phyloP scores from a whole-genome alignment of 2,888 invertebrate genomes.

The Clitarchus hookeri region DNA sequence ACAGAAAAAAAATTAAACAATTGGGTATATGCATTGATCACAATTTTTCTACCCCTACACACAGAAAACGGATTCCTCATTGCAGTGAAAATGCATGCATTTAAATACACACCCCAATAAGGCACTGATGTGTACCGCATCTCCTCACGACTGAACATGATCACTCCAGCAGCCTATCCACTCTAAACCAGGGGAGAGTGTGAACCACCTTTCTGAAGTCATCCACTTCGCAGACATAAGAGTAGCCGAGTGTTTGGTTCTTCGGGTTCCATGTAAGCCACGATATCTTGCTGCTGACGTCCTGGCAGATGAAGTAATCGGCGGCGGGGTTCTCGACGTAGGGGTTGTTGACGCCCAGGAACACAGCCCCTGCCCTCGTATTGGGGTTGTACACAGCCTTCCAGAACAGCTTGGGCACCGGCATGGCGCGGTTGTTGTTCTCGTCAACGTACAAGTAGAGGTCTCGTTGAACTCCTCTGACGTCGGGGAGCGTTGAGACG shows the following conservation, averaged over 20 bases:
- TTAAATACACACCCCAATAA: too few relatives aligned
- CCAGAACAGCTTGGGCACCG: constrained; percentile 63
- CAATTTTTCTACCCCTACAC: too few relatives aligned
- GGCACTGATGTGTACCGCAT: too few relatives aligned
- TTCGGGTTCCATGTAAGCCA: constrained; percentile 65
- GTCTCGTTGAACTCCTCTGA: constrained; percentile 44
- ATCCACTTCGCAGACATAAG: constrained; percentile 65
- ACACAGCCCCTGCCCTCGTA: constrained; percentile 59
- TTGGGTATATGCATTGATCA: too few relatives aligned
- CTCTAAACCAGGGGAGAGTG: constrained; percentile 60
- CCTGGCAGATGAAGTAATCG: constrained; percentile 57
- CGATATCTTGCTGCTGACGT: constrained; percentile 53
- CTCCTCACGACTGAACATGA: neutral
- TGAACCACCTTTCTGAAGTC: constrained; percentile 61
- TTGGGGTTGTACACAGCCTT: constrained; percentile 62
- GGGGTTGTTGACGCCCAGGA: constrained; percentile 68
- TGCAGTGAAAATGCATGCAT: too few relatives aligned
- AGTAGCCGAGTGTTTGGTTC: constrained; percentile 60
- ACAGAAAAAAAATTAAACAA: too few relatives aligned
- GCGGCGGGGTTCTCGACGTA: constrained; percentile 48
- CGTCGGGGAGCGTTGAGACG: constrained; percentile 59
- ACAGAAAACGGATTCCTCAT: too few relatives aligned
- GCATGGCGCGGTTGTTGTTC: constrained; percentile 56
- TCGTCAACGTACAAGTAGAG: constrained; percentile 46
- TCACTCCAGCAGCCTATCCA: constrained; percentile 53